Evolutionary conservation across 2,888 invertebrate genomes (phyloP).

Genomic region (Zygothrica quintamaculata): DNA sequence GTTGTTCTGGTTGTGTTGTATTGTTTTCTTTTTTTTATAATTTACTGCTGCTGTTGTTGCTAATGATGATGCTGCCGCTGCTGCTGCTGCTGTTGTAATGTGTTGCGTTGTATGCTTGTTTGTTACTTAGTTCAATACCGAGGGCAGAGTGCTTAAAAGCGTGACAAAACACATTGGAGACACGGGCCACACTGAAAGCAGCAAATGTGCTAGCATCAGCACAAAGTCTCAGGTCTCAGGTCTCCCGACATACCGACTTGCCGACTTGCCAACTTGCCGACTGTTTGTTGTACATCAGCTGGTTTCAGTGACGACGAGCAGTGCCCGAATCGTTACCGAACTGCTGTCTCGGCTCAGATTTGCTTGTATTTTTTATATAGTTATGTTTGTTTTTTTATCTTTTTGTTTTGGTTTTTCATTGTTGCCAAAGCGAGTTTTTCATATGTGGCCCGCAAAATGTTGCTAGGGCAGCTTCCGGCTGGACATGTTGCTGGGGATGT

Average conservation of each 20-base stretch:
- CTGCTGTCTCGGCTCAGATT: constrained; percentile 34
- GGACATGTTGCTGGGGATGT: constrained; percentile 50
- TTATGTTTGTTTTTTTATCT: constrained; percentile 19
- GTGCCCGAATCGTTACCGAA: constrained; percentile 21
- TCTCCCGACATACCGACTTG: constrained; percentile 44
- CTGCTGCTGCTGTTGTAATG: constrained; percentile 22
- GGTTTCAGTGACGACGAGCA: constrained; percentile 55
- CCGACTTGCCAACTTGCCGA: constrained; percentile 27
- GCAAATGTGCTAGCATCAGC: constrained; percentile 80
- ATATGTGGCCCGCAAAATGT: constrained; percentile 53
- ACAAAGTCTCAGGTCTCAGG: constrained; percentile 74
- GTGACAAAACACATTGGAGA: constrained; percentile 85
- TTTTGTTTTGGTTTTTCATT: constrained; percentile 62
- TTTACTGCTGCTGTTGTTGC: constrained; percentile 5
- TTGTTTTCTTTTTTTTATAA: background rate
- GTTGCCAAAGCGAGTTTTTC: constrained; percentile 62
- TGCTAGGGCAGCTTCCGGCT: constrained; percentile 72
- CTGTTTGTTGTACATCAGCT: constrained; percentile 60
- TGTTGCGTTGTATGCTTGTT: constrained; percentile 10
- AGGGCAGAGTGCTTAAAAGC: constrained; percentile 70
- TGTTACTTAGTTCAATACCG: constrained; percentile 46
- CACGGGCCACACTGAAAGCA: constrained; percentile 85
- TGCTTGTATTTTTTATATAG: constrained; percentile 19
- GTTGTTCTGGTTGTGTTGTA: constrained; percentile 4
- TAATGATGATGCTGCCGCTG: no score